Base-by-base conservation (phyloP, 2,888 invertebrate genomes). In the Agriotes lineatus region DNA sequence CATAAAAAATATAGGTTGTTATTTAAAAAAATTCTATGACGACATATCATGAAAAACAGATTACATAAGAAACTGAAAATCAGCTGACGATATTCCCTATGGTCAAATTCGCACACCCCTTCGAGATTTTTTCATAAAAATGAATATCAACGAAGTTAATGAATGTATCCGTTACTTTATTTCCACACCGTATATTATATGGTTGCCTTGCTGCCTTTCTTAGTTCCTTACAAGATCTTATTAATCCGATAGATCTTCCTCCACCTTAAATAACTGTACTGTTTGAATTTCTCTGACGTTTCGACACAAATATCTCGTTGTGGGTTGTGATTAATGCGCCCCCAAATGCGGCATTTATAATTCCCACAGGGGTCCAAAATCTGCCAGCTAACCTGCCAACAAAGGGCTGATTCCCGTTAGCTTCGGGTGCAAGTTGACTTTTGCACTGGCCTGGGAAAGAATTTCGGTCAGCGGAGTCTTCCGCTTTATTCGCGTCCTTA, bases 401-500 rank as follows among this genome's bases (percentile, higher is more conserved):
- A 77, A 76, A 74, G 72, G 71, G 72, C 71, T 72, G 75, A 76
- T 77, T 76, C 75, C 77, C 75, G 76, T 77, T 77, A 76, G 75
- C 73, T 75, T 72, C 70, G 72, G 69, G 69, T 72, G 68, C 69
- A 63, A 69, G 67, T 75, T 74, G 76, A 77, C 77, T 77, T 77
- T 77, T 75, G 77, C 77, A 76, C 63, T 66, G 64, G 33, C 44
- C 64, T 67, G 66, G 60, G 72, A 68, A 68, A 67, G 61, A 70
- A 70, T 69, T 65, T 58, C 25, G 45, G 12, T 52, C 58, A 67
- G 67, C 62, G 58, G 58, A 69, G 67, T 63, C 59, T 58, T 30
- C 50, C 42, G 69, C 72, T 73, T 77, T 78, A 77, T 78, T 77
- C 75, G 77, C 77, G 77, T 73, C 76, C 76, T 76, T 75, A 76